Evolutionary conservation across 2,888 invertebrate genomes (phyloP).

Genomic region (Operophtera brumata): DNA sequence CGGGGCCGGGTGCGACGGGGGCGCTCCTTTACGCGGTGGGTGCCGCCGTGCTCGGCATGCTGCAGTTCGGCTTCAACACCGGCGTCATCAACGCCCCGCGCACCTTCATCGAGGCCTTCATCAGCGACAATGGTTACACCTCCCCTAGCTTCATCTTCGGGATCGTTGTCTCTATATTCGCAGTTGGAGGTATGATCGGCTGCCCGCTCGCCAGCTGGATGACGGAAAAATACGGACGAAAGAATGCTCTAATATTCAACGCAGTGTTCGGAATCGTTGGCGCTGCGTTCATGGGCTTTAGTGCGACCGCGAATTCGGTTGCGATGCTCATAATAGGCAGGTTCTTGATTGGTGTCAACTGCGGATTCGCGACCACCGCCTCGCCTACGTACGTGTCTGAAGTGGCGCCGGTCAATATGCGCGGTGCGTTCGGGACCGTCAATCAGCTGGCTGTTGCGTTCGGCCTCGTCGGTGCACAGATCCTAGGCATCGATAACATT

Average conservation of each 20-base stretch:
- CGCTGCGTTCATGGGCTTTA: slow-evolving; percentile 84
- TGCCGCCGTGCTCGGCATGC: slow-evolving; percentile 85
- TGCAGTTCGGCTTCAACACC: slow-evolving; percentile 86
- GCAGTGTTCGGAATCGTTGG: slow-evolving; percentile 83
- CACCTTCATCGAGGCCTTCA: slow-evolving; percentile 82
- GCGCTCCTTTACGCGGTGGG: slow-evolving; percentile 83
- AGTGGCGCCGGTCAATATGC: slow-evolving; percentile 64
- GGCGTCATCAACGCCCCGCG: slow-evolving; percentile 86
- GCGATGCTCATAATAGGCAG: slow-evolving; percentile 87
- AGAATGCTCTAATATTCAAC: slow-evolving; percentile 83
- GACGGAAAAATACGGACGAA: slow-evolving; percentile 85
- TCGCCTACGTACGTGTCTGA: slow-evolving; percentile 78
- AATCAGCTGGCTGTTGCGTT: slow-evolving; percentile 76
- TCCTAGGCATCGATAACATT: slow-evolving; percentile 72
- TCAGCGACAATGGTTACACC: slow-evolving; percentile 77
- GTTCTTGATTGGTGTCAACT: slow-evolving; percentile 87
- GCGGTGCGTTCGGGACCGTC: slow-evolving; percentile 75
- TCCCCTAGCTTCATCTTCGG: slow-evolving; percentile 79
- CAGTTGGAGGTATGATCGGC: slow-evolving; percentile 89
- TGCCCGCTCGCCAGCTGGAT: slow-evolving; percentile 88
- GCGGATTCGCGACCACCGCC: slow-evolving; percentile 81
- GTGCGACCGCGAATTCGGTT: slow-evolving; percentile 82
- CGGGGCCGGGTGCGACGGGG: slow-evolving; percentile 78
- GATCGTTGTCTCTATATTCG: slow-evolving; percentile 87
- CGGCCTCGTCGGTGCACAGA: slow-evolving; percentile 67